Percentiles rank a stretch among this genome's conserved stretches.
phyloP scores from a whole-genome alignment of 2,113 vertebrate genomes.

The Miniopterus natalensis region DNA sequence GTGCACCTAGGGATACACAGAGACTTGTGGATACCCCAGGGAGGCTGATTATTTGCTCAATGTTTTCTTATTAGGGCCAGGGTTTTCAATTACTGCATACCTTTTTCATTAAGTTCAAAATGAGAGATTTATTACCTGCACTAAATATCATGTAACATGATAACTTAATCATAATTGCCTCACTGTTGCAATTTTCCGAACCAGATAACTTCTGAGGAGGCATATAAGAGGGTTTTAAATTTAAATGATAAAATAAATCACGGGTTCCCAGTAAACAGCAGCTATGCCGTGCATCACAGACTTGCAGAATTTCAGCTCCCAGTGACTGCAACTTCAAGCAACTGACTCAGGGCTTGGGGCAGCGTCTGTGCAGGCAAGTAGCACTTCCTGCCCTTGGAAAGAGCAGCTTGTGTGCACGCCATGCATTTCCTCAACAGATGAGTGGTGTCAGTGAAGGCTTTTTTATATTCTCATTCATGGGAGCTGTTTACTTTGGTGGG shows the following conservation, averaged over 20 bases:
- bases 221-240: slow-evolving; percentile 60
- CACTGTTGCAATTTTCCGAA: slow-evolving; percentile 62
- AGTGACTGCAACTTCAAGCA: not conserved
- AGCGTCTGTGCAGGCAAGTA: not conserved
- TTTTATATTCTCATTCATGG: slow-evolving; percentile 15
- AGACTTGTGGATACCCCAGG: not conserved
- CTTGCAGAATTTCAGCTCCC: not conserved
- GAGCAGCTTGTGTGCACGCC: not conserved
- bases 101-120: slow-evolving; percentile 71
- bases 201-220: slow-evolving; percentile 63
- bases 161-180: slow-evolving; percentile 69
- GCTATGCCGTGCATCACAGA: not conserved
- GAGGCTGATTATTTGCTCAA: slow-evolving; percentile 69
- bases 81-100: slow-evolving; percentile 68
- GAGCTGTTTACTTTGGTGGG: slow-evolving; percentile 18
- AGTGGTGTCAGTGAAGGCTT: not conserved
- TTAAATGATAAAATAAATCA: slow-evolving; percentile 71
- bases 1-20: not conserved
- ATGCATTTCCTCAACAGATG: not conserved
- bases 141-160: slow-evolving; percentile 65
- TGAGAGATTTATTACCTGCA: slow-evolving; percentile 71
- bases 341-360: no score
- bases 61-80: slow-evolving; percentile 47
- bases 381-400: not conserved
- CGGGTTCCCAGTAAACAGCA: slow-evolving; percentile 9